Base-by-base conservation (phyloP, 2,113 vertebrate species). In the Bufo gargarizans region DNA sequence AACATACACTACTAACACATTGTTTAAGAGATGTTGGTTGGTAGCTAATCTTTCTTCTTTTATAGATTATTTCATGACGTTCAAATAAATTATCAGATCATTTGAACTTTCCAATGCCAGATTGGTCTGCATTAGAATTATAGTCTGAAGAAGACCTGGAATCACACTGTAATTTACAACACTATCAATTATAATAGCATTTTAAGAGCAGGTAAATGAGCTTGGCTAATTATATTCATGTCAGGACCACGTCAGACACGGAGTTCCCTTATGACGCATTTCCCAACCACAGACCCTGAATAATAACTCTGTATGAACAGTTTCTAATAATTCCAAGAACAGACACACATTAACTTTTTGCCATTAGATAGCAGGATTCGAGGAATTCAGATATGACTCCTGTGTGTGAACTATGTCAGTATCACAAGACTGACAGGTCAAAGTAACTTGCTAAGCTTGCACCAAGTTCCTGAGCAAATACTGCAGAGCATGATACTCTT, bases 371-470 rank as follows among this genome's bases (percentile, higher is more conserved):
- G 56, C 53, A 47, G 33, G 77, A 61, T 88, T 88, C 67, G 11
- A 6, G 56, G 85, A 87, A 87, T 69, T 49, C 47, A 67, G 69
- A 58, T 76, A 45, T 65, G 8, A 19, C 49, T 61, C 14, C 10
- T 56, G 22, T 69, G 22, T 86, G 61, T 76, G 45, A 82, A n/a
- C 8, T 50, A 17, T 22, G 69, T 22, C 19, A 53, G 19, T 65
- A 83, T 83, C 79, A 43, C 45, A 76, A 49, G 2, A 49, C 33
- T 69, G 72, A 20, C 65, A 74, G 77, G 86, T 87, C 78, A 80
- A 47, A 14, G 49, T 50, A 55, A 87, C 86, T 67, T 17, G 45
- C 65, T 82, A 20, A 81, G 78, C 65, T 80, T 78, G 72, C 65
- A 72, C 8, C 7, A 47, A n/a, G 17, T 74, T 72, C 78, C 11